phyloP scores from a whole-genome alignment of 2,113 vertebrate species.

The Pollachius pollachius region DNA sequence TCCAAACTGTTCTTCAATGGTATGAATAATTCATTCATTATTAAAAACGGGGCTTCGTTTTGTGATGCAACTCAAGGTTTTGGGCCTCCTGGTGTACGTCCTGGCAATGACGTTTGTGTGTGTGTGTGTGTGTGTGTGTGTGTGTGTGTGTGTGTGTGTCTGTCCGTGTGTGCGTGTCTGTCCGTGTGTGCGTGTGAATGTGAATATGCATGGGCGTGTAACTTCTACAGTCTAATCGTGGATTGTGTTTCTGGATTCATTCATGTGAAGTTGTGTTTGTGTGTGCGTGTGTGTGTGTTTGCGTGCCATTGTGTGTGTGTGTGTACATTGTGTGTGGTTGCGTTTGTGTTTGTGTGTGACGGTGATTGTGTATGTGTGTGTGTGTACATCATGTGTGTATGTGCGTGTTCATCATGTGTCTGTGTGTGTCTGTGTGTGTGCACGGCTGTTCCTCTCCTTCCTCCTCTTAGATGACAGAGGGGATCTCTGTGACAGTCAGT shows the following conservation, averaged over 20 bases:
- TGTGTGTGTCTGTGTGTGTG: neutral
- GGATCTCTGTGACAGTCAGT: conserved; percentile 42
- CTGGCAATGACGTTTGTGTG: neutral
- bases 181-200: neutral
- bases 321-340: neutral
- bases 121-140: neutral
- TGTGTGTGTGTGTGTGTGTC: neutral
- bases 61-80: too few species aligned
- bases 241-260: neutral
- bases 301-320: conserved; percentile 1
- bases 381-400: neutral
- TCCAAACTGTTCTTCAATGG: too few species aligned
- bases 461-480: conserved; percentile 34
- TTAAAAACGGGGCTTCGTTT: too few species aligned
- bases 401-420: neutral
- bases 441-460: conserved; percentile 17
- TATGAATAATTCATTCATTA: too few species aligned
- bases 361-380: neutral
- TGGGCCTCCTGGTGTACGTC: too few species aligned
- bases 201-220: neutral
- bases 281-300: neutral
- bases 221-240: neutral
- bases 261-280: neutral
- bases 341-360: conserved; percentile 5
- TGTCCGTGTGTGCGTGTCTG: neutral